Evolutionary conservation across 2,888 invertebrate genomes (phyloP).

Genomic region (Trichogramma dendrolimi): DNA sequence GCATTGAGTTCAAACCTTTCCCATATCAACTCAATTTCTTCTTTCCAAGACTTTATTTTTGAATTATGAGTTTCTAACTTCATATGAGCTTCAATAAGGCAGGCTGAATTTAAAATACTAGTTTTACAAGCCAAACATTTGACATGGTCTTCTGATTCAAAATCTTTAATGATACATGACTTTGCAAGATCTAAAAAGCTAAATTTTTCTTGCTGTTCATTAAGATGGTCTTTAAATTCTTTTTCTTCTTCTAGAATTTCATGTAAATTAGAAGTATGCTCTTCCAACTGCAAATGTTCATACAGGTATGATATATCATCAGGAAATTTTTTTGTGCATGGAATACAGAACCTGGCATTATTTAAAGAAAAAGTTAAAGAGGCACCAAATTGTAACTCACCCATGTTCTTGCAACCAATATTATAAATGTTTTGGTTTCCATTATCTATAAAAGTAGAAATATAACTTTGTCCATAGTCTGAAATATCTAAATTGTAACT

Average conservation of each 20-base stretch:
- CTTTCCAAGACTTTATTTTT: conserved; percentile 6
- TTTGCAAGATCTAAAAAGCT: conserved; percentile 3
- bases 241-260: conserved; percentile 1
- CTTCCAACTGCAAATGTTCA: conserved; percentile 13
- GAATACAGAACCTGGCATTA: conserved; percentile 3
- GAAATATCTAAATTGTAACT: conserved; percentile 7
- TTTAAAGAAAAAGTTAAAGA: conserved; percentile 1
- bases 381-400: conserved; percentile 1
- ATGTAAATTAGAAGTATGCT: conserved; percentile 14
- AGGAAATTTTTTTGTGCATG: conserved; percentile 3
- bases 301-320: conserved; percentile 6
- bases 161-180: conserved; percentile 4
- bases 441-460: conserved; percentile 8
- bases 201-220: neutral
- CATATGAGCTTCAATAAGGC: neutral
- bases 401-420: neutral
- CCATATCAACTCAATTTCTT: neutral
- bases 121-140: conserved; percentile 15
- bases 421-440: conserved; percentile 12
- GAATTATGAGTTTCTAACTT: neutral
- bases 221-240: conserved; percentile 1
- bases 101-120: conserved; percentile 4
- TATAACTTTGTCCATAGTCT: conserved; percentile 3
- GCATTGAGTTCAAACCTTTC: neutral
- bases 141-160: neutral